Conservation (phyloP, 2,113 vertebrate species). For the Gallinago undulata region DNA sequence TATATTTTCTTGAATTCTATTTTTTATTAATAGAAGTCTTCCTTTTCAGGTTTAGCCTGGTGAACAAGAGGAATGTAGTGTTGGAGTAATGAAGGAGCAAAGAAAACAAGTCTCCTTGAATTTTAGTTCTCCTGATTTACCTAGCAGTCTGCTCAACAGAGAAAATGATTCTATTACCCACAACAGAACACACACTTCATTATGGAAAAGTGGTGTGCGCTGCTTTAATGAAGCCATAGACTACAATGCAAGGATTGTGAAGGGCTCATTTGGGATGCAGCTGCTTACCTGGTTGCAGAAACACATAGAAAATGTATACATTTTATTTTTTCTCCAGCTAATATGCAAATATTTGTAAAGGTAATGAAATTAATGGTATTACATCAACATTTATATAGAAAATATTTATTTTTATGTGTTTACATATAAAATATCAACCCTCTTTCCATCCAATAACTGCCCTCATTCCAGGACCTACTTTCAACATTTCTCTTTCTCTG, state of each 20-base stretch:
- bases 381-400: neutral
- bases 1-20: conserved; percentile 7
- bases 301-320: neutral
- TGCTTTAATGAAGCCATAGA: neutral
- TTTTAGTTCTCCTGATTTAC: neutral
- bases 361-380: neutral
- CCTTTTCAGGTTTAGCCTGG: neutral
- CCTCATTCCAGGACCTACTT: neutral
- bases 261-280: neutral
- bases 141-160: neutral
- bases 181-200: neutral
- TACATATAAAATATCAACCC: neutral
- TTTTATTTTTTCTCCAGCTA: neutral
- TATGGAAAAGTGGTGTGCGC: accelerated
- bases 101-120: neutral
- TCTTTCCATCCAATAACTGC: neutral
- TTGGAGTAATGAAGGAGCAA: neutral
- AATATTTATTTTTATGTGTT: neutral
- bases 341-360: neutral
- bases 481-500: neutral
- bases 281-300: neutral
- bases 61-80: neutral
- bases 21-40: conserved; percentile 3
- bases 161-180: neutral
- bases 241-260: neutral